These are phyloP conservation scores for Oscheius sp. DNA, from an alignment of 1,140 invertebrate species.

Conservation along the genomic window DNA sequence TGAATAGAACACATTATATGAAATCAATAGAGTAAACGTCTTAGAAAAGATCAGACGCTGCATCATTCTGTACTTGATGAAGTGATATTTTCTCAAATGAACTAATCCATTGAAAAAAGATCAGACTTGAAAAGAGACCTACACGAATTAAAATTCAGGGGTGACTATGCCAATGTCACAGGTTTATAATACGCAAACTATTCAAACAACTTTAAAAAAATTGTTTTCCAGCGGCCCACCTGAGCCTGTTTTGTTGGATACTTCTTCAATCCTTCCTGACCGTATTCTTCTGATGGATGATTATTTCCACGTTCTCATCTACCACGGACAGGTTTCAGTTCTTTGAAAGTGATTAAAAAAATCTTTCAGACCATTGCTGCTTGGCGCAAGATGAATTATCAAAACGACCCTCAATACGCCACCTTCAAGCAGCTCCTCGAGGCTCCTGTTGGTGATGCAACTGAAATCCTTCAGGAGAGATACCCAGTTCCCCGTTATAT, in stretches of 20 bases:
- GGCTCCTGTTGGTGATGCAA: slow-evolving; percentile 92
- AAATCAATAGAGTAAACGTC: too few species aligned
- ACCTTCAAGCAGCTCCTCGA: slow-evolving; percentile 92
- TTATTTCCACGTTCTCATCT: slow-evolving; percentile 99
- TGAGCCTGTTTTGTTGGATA: slow-evolving; percentile 92
- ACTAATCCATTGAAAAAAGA: too few species aligned
- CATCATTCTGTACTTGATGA: too few species aligned
- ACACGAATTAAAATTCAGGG: too few species aligned
- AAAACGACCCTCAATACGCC: slow-evolving; percentile 92
- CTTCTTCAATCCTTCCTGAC: slow-evolving; percentile 92
- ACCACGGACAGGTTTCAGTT: slow-evolving; percentile 89
- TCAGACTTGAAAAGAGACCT: too few species aligned
- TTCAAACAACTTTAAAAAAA: background rate
- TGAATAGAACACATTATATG: too few species aligned
- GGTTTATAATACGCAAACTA: background rate
- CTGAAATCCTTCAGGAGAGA: slow-evolving; percentile 88
- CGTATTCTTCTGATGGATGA: slow-evolving; percentile 97
- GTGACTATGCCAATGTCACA: too few species aligned
- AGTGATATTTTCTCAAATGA: too few species aligned
- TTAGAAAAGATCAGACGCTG: too few species aligned
- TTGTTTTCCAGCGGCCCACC: slow-evolving; percentile 73
- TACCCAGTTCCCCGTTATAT: slow-evolving; percentile 99
- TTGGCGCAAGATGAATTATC: slow-evolving; percentile 89
- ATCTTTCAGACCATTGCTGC: slow-evolving; percentile 81
- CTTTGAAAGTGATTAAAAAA: too few species aligned